phyloP scores from a whole-genome alignment of 2,797 vertebrate species.

The Netta rufina region DNA sequence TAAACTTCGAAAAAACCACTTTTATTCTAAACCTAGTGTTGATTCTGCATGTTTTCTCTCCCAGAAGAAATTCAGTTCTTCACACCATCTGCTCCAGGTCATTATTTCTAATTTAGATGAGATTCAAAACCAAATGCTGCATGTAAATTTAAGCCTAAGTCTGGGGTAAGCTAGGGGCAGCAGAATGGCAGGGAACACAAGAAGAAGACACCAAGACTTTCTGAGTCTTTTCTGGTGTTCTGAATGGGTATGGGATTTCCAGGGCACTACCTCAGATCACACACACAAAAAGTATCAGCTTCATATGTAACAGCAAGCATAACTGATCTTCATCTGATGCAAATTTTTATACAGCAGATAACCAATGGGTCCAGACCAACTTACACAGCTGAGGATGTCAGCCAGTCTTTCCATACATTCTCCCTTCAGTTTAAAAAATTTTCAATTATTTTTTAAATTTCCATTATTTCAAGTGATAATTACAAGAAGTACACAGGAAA shows the following conservation, averaged over 20 bases:
- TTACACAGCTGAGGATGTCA: background rate
- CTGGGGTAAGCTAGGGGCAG: background rate
- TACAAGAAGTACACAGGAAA: background rate
- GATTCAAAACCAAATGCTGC: background rate
- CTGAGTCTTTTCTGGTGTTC: background rate
- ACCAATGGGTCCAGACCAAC: background rate
- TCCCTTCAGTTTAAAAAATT: background rate
- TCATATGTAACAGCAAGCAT: background rate
- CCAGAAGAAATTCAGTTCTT: background rate
- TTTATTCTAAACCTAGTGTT: background rate
- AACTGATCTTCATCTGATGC: background rate
- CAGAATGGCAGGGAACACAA: background rate
- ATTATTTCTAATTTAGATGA: background rate
- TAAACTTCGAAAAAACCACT: conserved; percentile 2
- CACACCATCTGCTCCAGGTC: background rate
- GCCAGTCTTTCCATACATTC: background rate
- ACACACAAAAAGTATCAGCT: background rate
- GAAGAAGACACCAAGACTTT: background rate
- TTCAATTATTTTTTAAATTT: background rate
- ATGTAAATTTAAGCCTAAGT: background rate
- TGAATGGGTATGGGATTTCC: background rate
- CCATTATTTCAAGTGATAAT: background rate
- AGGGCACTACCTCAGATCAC: background rate
- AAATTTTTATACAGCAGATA: background rate
- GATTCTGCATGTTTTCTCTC: background rate